Conservation (phyloP, 2,888 invertebrate species). For the Darwinula stevensoni region DNA sequence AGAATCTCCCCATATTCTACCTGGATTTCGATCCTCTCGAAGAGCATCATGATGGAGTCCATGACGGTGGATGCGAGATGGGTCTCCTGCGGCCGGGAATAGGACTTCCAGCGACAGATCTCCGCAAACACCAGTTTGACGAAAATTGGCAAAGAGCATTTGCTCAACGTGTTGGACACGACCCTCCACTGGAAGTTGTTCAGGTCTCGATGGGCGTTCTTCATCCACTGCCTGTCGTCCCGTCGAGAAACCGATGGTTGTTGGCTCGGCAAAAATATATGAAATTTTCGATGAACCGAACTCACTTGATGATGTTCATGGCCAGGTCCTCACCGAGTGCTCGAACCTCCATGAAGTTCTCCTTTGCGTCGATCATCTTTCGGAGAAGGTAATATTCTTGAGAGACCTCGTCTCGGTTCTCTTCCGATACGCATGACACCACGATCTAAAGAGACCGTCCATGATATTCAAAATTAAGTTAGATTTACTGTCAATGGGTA, state of each 20-base stretch:
- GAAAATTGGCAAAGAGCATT: conserved; percentile 82
- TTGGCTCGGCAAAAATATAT: too few species aligned
- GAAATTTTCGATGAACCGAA: neutral
- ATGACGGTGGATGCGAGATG: conserved; percentile 76
- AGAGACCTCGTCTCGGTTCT: conserved; percentile 53
- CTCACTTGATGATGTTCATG: conserved; percentile 56
- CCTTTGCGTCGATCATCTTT: conserved; percentile 60
- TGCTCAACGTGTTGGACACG: conserved; percentile 68
- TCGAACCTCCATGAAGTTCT: conserved; percentile 63
- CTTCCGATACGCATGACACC: conserved; percentile 65
- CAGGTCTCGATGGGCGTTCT: conserved; percentile 53
- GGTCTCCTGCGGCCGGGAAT: conserved; percentile 73
- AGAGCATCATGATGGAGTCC: conserved; percentile 90
- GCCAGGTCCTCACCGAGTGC: conserved; percentile 75
- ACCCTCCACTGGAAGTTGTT: conserved; percentile 79
- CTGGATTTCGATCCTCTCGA: conserved; percentile 81
- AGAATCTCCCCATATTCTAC: too few species aligned
- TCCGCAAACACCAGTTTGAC: conserved; percentile 93
- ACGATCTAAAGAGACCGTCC: conserved; percentile 37
- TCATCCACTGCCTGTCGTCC: conserved; percentile 43
- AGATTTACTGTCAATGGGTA: too few species aligned
- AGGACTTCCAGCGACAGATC: conserved; percentile 86
- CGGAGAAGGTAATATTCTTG: conserved; percentile 55
- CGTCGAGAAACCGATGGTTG: too few species aligned
- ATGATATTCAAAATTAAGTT: too few species aligned